phyloP scores from a whole-genome alignment of 2,797 vertebrate genomes.

The Sitta carolinensis region DNA sequence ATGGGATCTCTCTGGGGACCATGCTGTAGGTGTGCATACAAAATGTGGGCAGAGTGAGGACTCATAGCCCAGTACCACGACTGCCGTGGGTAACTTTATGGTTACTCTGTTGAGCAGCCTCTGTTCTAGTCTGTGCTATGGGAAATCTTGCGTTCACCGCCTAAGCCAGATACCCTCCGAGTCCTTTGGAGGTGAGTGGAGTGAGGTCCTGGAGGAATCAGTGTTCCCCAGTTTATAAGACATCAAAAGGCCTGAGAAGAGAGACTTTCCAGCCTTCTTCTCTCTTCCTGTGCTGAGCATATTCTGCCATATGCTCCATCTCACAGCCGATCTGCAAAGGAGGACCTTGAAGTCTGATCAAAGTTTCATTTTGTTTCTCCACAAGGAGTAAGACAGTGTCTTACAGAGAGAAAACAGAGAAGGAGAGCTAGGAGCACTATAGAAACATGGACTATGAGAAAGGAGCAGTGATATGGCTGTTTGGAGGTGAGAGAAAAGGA shows the following conservation, averaged over 20 bases:
- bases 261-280: background rate
- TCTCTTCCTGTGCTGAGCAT: rapidly evolving
- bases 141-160: background rate
- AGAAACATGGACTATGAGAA: background rate
- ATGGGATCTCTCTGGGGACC: background rate
- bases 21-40: background rate
- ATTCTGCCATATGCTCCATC: background rate
- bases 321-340: background rate
- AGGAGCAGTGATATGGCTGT: rapidly evolving
- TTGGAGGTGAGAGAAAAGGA: background rate
- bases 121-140: background rate
- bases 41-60: background rate
- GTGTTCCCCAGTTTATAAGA: background rate
- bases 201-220: background rate
- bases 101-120: background rate
- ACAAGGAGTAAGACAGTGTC: background rate
- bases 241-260: background rate
- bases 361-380: background rate
- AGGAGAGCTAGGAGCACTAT: background rate
- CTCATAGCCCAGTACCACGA: background rate
- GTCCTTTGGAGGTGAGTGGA: background rate
- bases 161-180: background rate
- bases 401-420: background rate
- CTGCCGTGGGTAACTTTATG: rapidly evolving
- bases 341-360: background rate